Conservation (phyloP, 2,888 invertebrate genomes). For the Trachelus tabidus region DNA sequence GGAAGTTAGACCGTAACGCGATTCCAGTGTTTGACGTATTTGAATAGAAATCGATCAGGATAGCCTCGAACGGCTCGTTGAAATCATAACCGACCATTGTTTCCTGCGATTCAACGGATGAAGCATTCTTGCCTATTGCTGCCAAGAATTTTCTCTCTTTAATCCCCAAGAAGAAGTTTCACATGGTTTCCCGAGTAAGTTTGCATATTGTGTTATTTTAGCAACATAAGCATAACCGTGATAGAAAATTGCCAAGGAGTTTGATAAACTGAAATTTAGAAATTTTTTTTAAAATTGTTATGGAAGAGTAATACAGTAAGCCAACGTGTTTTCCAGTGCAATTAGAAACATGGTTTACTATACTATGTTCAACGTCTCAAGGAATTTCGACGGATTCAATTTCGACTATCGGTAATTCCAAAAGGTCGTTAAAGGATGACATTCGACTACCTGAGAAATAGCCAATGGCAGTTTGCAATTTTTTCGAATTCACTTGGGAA, state of each 20-base stretch:
- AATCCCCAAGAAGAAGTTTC: not conserved
- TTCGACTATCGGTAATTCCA: not conserved
- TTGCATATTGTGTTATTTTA: not conserved
- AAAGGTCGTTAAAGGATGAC: not conserved
- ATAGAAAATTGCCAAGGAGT: not conserved
- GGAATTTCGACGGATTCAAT: not conserved
- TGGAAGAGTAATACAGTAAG: not conserved
- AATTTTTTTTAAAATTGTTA: not conserved
- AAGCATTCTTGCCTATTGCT: not conserved
- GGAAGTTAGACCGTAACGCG: constrained; percentile 30
- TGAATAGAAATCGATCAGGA: constrained; percentile 43
- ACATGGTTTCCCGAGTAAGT: not conserved
- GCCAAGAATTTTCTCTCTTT: not conserved
- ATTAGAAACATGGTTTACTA: not conserved
- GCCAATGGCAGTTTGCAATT: not conserved
- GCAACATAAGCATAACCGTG: not conserved
- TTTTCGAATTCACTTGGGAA: not conserved
- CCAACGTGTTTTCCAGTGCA: not conserved
- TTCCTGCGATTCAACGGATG: constrained; percentile 9
- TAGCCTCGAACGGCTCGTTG: constrained; percentile 25
- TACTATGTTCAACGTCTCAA: not conserved
- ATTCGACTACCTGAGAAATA: not conserved
- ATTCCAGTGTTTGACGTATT: constrained; percentile 42
- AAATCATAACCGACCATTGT: constrained; percentile 33
- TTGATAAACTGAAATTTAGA: not conserved